Conservation (phyloP, 2,113 vertebrate genomes). For the Melanerpes aurifrons region DNA sequence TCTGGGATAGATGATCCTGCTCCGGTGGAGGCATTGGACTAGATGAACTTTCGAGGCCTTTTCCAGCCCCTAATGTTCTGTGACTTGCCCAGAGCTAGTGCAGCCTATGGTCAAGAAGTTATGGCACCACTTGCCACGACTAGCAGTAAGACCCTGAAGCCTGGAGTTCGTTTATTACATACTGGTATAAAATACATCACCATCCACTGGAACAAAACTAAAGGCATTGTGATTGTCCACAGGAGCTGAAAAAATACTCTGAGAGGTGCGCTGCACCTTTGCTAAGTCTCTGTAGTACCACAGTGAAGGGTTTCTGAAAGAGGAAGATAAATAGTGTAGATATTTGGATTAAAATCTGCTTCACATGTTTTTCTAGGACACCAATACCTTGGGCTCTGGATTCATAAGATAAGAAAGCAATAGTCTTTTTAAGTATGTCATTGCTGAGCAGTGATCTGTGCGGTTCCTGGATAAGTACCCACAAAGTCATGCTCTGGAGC, state of each 20-base stretch:
- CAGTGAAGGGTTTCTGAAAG: not conserved
- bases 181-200: not conserved
- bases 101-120: rapidly evolving
- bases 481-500: not conserved
- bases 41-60: no score
- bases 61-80: no score
- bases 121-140: not conserved
- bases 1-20: no score
- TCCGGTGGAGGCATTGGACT: no score
- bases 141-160: not conserved
- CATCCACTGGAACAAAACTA: not conserved
- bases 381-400: not conserved
- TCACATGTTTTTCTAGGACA: not conserved
- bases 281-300: not conserved
- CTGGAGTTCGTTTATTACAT: not conserved
- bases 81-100: not conserved
- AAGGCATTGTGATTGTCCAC: not conserved
- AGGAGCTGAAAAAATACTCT: not conserved
- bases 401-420: not conserved
- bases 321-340: not conserved
- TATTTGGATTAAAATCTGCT: not conserved
- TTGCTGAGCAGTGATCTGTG: not conserved
- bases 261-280: not conserved
- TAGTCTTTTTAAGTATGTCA: not conserved
- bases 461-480: not conserved